Evolutionary conservation across 2,888 invertebrate species (phyloP), one percentile per base, ranked within the genome.

Genomic region (Pandemis cinnamomeana): DNA sequence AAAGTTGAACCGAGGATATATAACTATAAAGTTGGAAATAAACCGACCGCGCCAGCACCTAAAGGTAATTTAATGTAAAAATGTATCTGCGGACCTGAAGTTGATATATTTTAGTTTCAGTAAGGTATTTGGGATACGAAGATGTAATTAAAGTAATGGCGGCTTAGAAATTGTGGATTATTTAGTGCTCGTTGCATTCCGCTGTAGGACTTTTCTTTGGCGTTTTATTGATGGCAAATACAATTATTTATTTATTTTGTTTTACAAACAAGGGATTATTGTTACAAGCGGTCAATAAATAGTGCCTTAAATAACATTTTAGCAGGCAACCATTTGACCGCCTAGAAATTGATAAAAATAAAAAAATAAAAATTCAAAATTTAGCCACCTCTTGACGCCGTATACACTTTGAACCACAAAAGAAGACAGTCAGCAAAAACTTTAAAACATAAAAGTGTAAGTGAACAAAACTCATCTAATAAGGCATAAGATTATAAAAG

Each of bases 31-130:
- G 15, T 60, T 48, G 4, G n/a, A 15, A 64, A 42, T 70, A 0
- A 11, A 44, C 8, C 51, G 11, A 8, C 6, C 6, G 4, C 0
- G 3, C 11, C 2, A 11, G 61, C 66, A 70, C 72, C 68, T 60
- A 81, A 77, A 77, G 75, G 77, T 76, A 78, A 80, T 81, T 80
- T 77, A 71, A 78, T 84, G 82, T 83, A 82, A 84, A 87, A 86
- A 83, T 86, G 84, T 87, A 88, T 85, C 87, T 72, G 72, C 58
- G 41, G 67, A 55, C 81, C 77, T 87, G 86, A 86, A 81, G 86
- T 87, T 88, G 86, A 88, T 87, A 87, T 86, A 87, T 87, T 83
- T 84, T 76, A 71, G 66, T 84, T 83, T 84, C 81, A 79, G 77
- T 75, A 69, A 72, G 72, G 76, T 73, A 80, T 81, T 78, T 72